Conservation (phyloP, 2,888 invertebrate species). For the Anticlea derivata region DNA sequence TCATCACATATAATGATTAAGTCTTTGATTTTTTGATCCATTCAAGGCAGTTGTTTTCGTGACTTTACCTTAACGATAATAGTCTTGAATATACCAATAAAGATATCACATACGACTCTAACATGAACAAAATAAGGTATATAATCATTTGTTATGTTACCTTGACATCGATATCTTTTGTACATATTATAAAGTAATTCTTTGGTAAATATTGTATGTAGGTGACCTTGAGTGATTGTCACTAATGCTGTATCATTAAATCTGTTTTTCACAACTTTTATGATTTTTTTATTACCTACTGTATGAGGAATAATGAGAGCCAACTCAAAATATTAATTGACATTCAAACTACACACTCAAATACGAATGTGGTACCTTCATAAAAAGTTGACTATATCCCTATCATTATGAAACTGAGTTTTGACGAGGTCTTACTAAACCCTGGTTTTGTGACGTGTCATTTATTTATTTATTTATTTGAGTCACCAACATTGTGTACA, state of each 20-base stretch:
- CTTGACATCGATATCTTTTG: slow-evolving; percentile 63
- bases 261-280: slow-evolving; percentile 27
- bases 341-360: not conserved
- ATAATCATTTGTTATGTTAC: slow-evolving; percentile 39
- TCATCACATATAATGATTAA: slow-evolving; percentile 39
- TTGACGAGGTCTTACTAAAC: too few species aligned
- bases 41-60: slow-evolving; percentile 28
- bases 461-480: too few species aligned
- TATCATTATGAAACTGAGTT: too few species aligned
- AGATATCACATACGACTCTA: slow-evolving; percentile 2
- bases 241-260: slow-evolving; percentile 29
- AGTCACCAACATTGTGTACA: too few species aligned
- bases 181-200: slow-evolving; percentile 47
- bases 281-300: slow-evolving; percentile 18
- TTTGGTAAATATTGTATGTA: slow-evolving; percentile 56
- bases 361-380: too few species aligned
- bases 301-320: not conserved
- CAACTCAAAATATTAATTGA: not conserved
- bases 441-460: too few species aligned
- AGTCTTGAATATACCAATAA: slow-evolving; percentile 1
- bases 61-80: slow-evolving; percentile 2
- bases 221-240: slow-evolving; percentile 53
- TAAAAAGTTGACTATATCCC: too few species aligned
- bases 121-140: slow-evolving; percentile 33
- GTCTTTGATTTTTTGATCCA: slow-evolving; percentile 45